Conservation (phyloP, 1,140 invertebrate species). For the Pseudoatta argentina region DNA sequence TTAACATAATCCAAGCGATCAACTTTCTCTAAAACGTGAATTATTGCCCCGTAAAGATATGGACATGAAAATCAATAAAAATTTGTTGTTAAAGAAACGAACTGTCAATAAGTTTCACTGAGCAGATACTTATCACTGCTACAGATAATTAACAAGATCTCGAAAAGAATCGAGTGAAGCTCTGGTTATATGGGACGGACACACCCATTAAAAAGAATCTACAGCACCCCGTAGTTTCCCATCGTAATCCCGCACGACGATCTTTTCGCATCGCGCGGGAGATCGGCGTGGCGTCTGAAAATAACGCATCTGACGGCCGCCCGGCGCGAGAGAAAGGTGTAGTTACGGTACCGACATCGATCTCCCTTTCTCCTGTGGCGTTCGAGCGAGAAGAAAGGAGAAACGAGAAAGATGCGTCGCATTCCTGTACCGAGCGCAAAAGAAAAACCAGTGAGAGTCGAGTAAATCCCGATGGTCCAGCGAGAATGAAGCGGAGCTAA, state of each 20-base stretch:
- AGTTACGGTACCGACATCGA: slow-evolving; percentile 70
- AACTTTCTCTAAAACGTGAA: slow-evolving; percentile 1
- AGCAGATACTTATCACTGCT: neutral
- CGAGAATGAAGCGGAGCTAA: slow-evolving; percentile 42
- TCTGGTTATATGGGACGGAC: slow-evolving; percentile 1
- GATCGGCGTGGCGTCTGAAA: slow-evolving; percentile 64
- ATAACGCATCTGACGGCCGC: slow-evolving; percentile 70
- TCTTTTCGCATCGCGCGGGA: slow-evolving; percentile 15
- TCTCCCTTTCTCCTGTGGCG: slow-evolving; percentile 72
- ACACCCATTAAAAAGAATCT: slow-evolving; percentile 47
- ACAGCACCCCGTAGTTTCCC: slow-evolving; percentile 3
- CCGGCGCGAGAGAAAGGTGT: slow-evolving; percentile 76
- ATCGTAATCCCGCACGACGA: slow-evolving; percentile 19
- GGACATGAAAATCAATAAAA: neutral
- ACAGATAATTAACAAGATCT: neutral
- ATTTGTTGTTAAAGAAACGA: neutral
- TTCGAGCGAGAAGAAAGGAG: slow-evolving; percentile 69
- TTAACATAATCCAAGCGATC: neutral
- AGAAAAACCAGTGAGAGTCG: slow-evolving; percentile 78
- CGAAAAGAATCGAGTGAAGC: neutral
- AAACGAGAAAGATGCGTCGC: slow-evolving; percentile 70
- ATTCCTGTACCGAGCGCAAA: slow-evolving; percentile 71
- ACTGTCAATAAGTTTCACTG: neutral
- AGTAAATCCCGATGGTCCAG: slow-evolving; percentile 60
- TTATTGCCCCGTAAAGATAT: neutral